phyloP scores from a whole-genome alignment of 2,113 vertebrate genomes.

The Gambusia holbrooki region DNA sequence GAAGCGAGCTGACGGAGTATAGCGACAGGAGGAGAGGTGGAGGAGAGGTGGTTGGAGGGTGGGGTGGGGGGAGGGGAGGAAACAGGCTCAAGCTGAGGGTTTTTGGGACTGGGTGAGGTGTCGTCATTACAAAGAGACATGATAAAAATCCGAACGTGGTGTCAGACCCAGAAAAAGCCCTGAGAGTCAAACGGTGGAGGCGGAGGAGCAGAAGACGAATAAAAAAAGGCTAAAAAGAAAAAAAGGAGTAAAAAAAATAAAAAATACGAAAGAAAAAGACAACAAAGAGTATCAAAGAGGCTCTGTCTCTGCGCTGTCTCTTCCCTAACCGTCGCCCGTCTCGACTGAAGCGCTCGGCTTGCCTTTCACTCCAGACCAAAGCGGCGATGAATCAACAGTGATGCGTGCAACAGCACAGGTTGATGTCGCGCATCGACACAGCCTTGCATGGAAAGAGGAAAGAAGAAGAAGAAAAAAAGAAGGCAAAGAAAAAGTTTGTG shows the following conservation, averaged over 20 bases:
- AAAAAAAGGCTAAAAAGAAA: conserved; percentile 13
- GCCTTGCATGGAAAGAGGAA: conserved; percentile 47
- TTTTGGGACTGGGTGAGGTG: conserved; percentile 64
- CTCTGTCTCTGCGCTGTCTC: conserved; percentile 55
- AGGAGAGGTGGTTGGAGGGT: neutral
- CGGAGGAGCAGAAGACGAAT: conserved; percentile 31
- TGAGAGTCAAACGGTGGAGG: conserved; percentile 70
- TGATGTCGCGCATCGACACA: conserved; percentile 59
- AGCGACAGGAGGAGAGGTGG: conserved; percentile 14
- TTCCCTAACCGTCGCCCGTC: conserved; percentile 68
- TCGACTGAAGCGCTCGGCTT: conserved; percentile 60
- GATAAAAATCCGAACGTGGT: conserved; percentile 54
- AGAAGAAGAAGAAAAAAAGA: conserved; percentile 3
- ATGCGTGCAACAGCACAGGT: conserved; percentile 64
- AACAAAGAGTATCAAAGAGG: conserved; percentile 69
- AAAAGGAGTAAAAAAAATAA: neutral
- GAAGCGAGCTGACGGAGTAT: conserved; percentile 64
- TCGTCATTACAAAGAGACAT: conserved; percentile 68
- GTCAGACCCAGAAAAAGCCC: conserved; percentile 62
- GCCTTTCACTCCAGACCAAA: conserved; percentile 71
- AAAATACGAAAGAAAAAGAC: conserved; percentile 22
- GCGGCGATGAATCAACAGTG: conserved; percentile 61
- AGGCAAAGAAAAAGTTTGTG: conserved; percentile 69
- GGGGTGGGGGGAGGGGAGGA: neutral
- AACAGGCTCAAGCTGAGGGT: conserved; percentile 40